A percentile compares a stretch with the other conserved stretches of the same genome.
Evolutionary conservation across 1,140 invertebrate genomes (phyloP).

Genomic region (Lepidostoma basale): DNA sequence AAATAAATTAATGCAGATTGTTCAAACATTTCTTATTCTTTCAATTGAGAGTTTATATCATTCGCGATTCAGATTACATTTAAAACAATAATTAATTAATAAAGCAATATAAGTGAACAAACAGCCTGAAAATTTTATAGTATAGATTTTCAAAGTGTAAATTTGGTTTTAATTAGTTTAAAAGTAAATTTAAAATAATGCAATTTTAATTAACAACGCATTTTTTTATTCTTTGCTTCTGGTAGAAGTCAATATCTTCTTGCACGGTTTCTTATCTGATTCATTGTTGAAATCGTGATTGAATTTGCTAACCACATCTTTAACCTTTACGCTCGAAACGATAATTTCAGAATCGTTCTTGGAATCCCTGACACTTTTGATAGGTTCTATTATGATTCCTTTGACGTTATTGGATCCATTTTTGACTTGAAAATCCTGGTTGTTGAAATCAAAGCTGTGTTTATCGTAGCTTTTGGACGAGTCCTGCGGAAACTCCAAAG

Average conservation of each 20-base stretch:
- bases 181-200: too few relatives aligned
- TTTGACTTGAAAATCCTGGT: slow-evolving; percentile 20
- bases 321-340: slow-evolving; percentile 59
- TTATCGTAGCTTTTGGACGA: slow-evolving; percentile 20
- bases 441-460: slow-evolving; percentile 11
- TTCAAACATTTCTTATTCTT: too few relatives aligned
- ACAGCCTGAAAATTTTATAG: too few relatives aligned
- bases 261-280: slow-evolving; percentile 14
- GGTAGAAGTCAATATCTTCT: slow-evolving; percentile 26
- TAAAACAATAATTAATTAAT: too few relatives aligned
- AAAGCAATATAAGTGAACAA: too few relatives aligned
- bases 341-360: slow-evolving; percentile 49
- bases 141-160: too few relatives aligned
- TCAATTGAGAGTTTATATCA: too few relatives aligned
- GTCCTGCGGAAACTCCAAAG: slow-evolving; percentile 39
- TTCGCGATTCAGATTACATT: too few relatives aligned
- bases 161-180: too few relatives aligned
- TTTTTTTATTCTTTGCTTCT: slow-evolving; percentile 36
- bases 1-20: too few relatives aligned
- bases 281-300: slow-evolving; percentile 50
- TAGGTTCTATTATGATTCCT: background rate
- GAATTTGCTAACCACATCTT: slow-evolving; percentile 58
- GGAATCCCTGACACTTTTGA: background rate
- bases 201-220: too few relatives aligned
- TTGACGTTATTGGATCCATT: slow-evolving; percentile 37